Percentiles rank a stretch among this genome's conserved stretches.
Conservation (phyloP, 2,113 vertebrate genomes). For the Odontophorus gujanensis region DNA sequence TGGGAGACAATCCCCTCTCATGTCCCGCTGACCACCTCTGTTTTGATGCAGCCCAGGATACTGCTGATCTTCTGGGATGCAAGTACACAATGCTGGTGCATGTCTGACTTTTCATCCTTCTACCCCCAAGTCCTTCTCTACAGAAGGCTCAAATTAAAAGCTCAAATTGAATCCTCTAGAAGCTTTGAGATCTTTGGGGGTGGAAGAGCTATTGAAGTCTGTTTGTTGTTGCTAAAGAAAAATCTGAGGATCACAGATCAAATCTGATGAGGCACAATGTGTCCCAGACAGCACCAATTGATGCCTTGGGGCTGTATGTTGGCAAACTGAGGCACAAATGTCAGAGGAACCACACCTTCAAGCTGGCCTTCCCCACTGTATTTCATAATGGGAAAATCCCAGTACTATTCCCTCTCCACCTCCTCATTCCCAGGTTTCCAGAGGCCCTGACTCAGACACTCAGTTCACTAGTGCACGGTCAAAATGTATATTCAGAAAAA, state of each 20-base stretch:
- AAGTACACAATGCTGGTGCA: no score
- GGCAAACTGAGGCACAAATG: not conserved
- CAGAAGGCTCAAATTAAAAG: not conserved
- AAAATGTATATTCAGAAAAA: slow-evolving; percentile 1
- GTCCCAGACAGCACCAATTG: not conserved
- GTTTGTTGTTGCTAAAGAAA: not conserved
- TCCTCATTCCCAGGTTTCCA: not conserved
- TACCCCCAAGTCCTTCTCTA: no score
- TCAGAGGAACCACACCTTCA: not conserved
- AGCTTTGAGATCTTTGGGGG: not conserved
- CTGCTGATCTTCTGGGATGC: no score
- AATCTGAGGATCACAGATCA: not conserved
- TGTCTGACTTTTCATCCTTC: no score
- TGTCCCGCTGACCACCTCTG: no score
- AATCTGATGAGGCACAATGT: not conserved
- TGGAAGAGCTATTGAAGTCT: not conserved
- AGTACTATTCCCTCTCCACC: not conserved
- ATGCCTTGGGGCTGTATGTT: not conserved
- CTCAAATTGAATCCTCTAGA: not conserved
- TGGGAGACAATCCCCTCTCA: no score
- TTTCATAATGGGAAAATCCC: not conserved
- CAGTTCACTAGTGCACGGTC: not conserved
- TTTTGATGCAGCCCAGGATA: no score
- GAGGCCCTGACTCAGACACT: not conserved
- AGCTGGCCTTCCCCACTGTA: not conserved